Base-by-base conservation (phyloP, 2,797 vertebrate genomes). In the Pteropus rufus region DNA sequence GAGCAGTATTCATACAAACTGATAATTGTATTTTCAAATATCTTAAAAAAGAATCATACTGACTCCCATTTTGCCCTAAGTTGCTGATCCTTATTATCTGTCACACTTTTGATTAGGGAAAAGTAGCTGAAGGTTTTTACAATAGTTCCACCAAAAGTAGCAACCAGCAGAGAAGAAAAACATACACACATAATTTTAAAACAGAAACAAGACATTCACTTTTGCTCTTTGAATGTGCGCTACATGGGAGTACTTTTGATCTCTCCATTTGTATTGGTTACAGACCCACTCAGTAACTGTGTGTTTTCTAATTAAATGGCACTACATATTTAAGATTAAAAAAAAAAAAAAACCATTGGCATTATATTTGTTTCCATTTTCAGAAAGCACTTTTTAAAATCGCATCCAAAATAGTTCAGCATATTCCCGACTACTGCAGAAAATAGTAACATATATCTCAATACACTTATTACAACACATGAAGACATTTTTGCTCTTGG, bases 401-500 rank as follows among this genome's bases (percentile, higher is more conserved):
- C 56, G 81, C 19, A 70, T 91, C 86, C 87, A 29, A 94, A 95
- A 77, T 36, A 87, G 85, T 96, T 91, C 73, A 97, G 93, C 44
- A 86, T 92, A 72, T 79, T 96, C 95, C 92, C 91, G 72, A 81
- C 31, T 80, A 95, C 81, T 91, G 73, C 88, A 95, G 82, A 94
- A 94, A 93, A 91, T 60, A 95, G 96, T 77, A 93, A 23, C 82
- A 23, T 29, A 34, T 23, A 54, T 23, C 56, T 87, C 64, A 44
- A 46, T 49, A 83, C 10, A 85, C 75, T 80, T 96, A 67, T 75
- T 72, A 96, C 81, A 96, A 88, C 94, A 96, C 94, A 91, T 10
- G 54, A 97, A 76, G 94, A 94, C 93, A 94, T 93, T 97, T 91
- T 93, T 94, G 88, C 70, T 98, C 97, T 91, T 88, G 12, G 7